These are phyloP conservation scores for Glyptemys insculpta DNA, from an alignment of 2,797 vertebrate genomes.

Conservation along the genomic window DNA sequence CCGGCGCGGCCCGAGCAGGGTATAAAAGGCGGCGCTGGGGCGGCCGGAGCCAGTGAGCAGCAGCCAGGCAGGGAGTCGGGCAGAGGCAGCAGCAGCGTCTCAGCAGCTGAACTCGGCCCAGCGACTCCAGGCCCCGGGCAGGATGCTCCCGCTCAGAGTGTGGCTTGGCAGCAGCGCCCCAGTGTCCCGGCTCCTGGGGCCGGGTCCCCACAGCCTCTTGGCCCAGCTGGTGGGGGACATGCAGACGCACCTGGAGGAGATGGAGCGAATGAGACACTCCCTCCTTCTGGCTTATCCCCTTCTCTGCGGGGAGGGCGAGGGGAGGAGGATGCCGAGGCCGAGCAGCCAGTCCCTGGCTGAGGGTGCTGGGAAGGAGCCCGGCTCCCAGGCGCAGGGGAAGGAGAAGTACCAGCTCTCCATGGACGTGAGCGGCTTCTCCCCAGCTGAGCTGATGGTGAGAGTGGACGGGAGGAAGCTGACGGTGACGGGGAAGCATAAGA, in stretches of 20 bases:
- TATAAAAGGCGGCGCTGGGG: neutral
- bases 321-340: no score
- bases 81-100: neutral
- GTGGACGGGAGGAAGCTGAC: slow-evolving; percentile 80
- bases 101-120: no score
- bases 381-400: neutral
- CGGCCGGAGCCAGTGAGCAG: neutral
- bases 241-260: neutral
- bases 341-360: neutral
- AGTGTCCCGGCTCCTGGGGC: neutral
- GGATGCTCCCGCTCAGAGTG: no score
- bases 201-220: neutral
- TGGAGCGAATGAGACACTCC: neutral
- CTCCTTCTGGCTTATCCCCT: neutral
- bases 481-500: slow-evolving; percentile 80
- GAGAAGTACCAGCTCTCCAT: slow-evolving; percentile 19
- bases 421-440: slow-evolving; percentile 82
- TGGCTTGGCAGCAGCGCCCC: no score
- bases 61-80: neutral
- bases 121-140: no score
- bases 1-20: neutral
- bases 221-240: neutral
- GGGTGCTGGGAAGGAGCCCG: neutral
- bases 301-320: neutral
- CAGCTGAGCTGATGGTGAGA: slow-evolving; percentile 80